Evolutionary conservation across 2,888 invertebrate species (phyloP).

Genomic region (Acanthosoma haemorrhoidale): DNA sequence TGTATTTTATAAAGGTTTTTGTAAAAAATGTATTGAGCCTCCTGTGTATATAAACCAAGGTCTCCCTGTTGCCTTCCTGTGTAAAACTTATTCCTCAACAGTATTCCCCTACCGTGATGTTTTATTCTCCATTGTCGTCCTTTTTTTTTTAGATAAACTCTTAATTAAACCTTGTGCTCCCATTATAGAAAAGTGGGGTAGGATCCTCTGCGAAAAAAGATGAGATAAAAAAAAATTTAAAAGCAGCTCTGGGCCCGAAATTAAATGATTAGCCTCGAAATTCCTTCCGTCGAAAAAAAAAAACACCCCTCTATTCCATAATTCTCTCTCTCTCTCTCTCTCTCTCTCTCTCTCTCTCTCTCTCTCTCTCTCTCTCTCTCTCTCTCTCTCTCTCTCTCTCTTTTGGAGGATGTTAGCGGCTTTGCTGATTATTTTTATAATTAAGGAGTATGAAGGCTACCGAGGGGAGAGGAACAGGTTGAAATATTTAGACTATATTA

Average conservation of each 20-base stretch:
- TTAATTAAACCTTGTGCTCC: background rate
- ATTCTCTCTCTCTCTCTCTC: conserved; percentile 24
- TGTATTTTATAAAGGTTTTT: too few species aligned
- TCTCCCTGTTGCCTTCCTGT: too few species aligned
- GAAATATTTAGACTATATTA: background rate
- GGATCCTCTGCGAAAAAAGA: background rate
- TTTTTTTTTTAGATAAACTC: background rate
- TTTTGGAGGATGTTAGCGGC: background rate
- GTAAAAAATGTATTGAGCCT: too few species aligned
- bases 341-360: conserved; percentile 29
- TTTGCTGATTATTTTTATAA: conserved; percentile 1
- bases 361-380: conserved; percentile 27
- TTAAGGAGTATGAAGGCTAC: background rate
- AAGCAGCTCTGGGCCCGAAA: background rate
- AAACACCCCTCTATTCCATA: background rate
- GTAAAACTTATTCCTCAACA: too few species aligned
- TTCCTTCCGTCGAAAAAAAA: background rate
- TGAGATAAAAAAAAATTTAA: background rate
- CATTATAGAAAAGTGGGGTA: background rate
- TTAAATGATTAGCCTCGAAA: background rate
- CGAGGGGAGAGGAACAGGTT: background rate
- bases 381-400: conserved; percentile 20
- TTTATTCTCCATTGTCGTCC: too few species aligned
- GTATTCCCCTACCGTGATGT: too few species aligned
- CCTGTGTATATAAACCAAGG: too few species aligned